Evolutionary conservation across 1,140 invertebrate species (phyloP).

Genomic region (Yoshiicerus persimilis): DNA sequence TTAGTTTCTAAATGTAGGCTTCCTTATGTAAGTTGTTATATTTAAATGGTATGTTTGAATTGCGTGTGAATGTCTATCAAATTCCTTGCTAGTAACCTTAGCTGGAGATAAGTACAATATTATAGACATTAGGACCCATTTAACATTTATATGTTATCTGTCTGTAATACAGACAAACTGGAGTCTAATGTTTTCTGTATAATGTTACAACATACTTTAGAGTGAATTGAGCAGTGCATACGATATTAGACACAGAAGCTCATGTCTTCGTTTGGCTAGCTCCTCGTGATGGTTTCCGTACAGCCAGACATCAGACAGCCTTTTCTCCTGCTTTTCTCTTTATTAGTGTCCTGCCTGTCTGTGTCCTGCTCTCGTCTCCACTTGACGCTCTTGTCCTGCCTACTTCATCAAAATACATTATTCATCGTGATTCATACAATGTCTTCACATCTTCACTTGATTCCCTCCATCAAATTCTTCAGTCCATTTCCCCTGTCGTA

Average conservation of each 20-base stretch:
- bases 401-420: slow-evolving; percentile 41
- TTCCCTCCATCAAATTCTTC: slow-evolving; percentile 35
- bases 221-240: background rate
- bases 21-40: background rate
- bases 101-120: background rate
- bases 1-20: background rate
- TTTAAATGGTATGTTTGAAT: background rate
- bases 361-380: background rate
- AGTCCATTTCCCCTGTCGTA: slow-evolving; percentile 40
- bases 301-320: background rate
- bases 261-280: background rate
- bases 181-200: background rate
- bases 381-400: slow-evolving; percentile 14
- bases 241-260: background rate
- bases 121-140: background rate
- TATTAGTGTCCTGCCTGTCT: background rate
- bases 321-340: background rate
- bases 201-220: background rate
- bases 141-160: background rate
- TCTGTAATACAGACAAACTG: background rate
- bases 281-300: background rate
- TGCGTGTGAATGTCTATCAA: background rate
- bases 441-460: slow-evolving; percentile 33
- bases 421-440: slow-evolving; percentile 33
- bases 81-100: background rate